Evolutionary conservation across 2,888 invertebrate genomes (phyloP).

Genomic region (Hedychridium roseum): DNA sequence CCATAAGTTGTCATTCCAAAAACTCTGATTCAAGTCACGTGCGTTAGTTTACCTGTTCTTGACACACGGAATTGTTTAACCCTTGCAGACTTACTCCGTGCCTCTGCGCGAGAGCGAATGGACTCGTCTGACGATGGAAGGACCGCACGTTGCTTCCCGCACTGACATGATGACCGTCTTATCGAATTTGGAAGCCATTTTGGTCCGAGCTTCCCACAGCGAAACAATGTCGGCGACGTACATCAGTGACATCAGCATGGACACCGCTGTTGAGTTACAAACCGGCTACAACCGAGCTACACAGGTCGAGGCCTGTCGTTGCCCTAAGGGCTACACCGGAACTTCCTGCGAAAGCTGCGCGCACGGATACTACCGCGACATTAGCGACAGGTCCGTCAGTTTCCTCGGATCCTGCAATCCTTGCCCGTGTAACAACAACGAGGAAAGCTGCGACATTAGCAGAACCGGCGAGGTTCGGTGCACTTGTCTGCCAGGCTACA

Average conservation of each 20-base stretch:
- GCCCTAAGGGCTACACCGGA: conserved; percentile 83
- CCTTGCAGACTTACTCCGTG: conserved; percentile 70
- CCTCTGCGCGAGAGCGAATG: conserved; percentile 74
- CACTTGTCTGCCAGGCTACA: conserved; percentile 75
- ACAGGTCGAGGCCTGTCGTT: conserved; percentile 86
- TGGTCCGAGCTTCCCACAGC: conserved; percentile 82
- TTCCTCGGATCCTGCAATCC: conserved; percentile 70
- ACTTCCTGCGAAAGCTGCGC: conserved; percentile 84
- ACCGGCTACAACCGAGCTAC: conserved; percentile 72
- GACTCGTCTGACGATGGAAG: conserved; percentile 68
- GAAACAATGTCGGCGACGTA: conserved; percentile 70
- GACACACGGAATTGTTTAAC: no score
- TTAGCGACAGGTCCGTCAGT: conserved; percentile 64
- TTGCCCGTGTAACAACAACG: conserved; percentile 83
- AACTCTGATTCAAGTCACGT: no score
- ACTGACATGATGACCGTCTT: conserved; percentile 86
- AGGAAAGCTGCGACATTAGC: conserved; percentile 71
- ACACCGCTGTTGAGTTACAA: conserved; percentile 76
- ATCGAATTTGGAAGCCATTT: conserved; percentile 81
- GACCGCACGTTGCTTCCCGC: conserved; percentile 72
- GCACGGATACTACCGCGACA: conserved; percentile 76
- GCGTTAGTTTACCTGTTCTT: no score
- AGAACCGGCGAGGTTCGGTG: conserved; percentile 69
- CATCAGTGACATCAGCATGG: conserved; percentile 86
- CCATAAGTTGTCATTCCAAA: no score